phyloP scores from a whole-genome alignment of 2,888 invertebrate species.

The Ectemnius cavifrons region DNA sequence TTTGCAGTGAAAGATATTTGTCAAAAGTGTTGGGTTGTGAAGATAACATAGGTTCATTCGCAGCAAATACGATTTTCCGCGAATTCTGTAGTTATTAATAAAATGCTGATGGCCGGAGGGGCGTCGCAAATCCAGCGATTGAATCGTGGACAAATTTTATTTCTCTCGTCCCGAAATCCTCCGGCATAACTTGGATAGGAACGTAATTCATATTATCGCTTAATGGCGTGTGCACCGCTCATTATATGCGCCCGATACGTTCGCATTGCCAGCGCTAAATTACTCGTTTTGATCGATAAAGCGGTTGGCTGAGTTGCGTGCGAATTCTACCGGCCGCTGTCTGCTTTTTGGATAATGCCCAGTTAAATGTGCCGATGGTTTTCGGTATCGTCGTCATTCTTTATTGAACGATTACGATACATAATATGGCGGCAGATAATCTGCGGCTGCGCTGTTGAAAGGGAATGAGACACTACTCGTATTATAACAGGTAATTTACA shows the following conservation, averaged over 20 bases:
- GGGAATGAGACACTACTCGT: too few species aligned
- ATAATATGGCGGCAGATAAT: constrained; percentile 18
- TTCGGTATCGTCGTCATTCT: too few species aligned
- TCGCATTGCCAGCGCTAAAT: constrained; percentile 25
- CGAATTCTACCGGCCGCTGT: constrained; percentile 23
- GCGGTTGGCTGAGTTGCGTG: constrained; percentile 21
- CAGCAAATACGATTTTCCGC: constrained; percentile 47
- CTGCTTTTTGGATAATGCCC: constrained; percentile 16
- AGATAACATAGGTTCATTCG: too few species aligned
- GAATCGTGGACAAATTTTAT: constrained; percentile 39
- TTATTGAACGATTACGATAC: constrained; percentile 9
- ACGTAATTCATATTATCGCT: constrained; percentile 45
- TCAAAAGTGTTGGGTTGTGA: too few species aligned
- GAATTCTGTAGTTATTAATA: constrained; percentile 45
- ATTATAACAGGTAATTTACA: too few species aligned
- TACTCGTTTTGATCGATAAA: constrained; percentile 43
- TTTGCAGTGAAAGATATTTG: too few species aligned
- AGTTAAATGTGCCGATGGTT: not conserved
- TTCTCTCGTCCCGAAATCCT: constrained; percentile 29
- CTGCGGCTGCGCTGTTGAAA: too few species aligned
- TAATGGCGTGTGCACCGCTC: constrained; percentile 40
- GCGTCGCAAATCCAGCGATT: constrained; percentile 12
- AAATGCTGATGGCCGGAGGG: not conserved
- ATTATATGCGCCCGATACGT: constrained; percentile 32
- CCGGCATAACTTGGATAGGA: constrained; percentile 12